Conservation (phyloP, 2,797 vertebrate species). For the Acanthurus lineatus region DNA sequence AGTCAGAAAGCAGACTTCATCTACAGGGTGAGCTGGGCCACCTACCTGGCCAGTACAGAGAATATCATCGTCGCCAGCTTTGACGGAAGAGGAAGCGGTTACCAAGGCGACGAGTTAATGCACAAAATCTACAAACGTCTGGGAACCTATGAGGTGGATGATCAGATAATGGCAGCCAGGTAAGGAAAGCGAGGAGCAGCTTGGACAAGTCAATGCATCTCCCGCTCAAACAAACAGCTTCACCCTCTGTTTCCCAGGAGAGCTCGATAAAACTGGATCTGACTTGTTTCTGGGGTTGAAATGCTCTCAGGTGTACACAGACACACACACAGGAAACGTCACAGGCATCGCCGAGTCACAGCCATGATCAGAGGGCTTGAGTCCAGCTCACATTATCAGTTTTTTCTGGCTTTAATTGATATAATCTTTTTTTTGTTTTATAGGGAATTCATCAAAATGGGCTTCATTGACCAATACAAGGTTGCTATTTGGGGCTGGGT, state of each 20-base stretch:
- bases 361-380: not conserved
- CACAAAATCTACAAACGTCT: conserved; percentile 92
- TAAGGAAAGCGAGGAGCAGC: conserved; percentile 67
- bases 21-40: conserved; percentile 91
- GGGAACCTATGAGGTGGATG: conserved; percentile 95
- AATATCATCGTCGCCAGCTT: conserved; percentile 96
- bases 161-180: conserved; percentile 95
- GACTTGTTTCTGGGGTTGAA: conserved; percentile 24
- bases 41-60: conserved; percentile 95
- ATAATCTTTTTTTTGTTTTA: conserved; percentile 59
- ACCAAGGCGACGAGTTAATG: conserved; percentile 94
- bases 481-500: conserved; percentile 99
- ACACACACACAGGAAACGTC: conserved; percentile 11
- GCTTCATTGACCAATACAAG: conserved; percentile 90
- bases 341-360: not conserved
- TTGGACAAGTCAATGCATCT: conserved; percentile 41
- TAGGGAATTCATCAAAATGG: conserved; percentile 91
- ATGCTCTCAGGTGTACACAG: not conserved
- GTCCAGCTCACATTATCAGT: too few relatives aligned
- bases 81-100: conserved; percentile 97
- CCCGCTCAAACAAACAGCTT: conserved; percentile 47
- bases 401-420: not conserved
- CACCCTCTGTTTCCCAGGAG: not conserved
- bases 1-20: conserved; percentile 91
- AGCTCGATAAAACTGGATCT: conserved; percentile 43